Conservation (phyloP, 2,113 vertebrate genomes). For the Condylura cristata region DNA sequence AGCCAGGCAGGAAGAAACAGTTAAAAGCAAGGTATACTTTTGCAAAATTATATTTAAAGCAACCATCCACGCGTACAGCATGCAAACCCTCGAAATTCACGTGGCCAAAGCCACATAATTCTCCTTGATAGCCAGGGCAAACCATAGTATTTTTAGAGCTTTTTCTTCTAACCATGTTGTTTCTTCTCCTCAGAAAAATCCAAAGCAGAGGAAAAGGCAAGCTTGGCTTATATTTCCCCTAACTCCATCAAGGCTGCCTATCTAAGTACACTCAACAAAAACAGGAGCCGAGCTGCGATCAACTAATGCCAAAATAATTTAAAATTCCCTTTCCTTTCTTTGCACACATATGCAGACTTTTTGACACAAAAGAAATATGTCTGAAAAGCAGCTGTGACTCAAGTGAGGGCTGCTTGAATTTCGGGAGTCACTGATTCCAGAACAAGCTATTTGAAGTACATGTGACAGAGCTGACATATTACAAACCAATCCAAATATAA, state of each 20-base stretch:
- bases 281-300: not conserved
- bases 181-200: not conserved
- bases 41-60: conserved; percentile 43
- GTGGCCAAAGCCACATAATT: conserved; percentile 27
- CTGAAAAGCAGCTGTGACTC: conserved; percentile 23
- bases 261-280: conserved; percentile 4
- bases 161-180: conserved; percentile 50
- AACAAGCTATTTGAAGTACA: conserved; percentile 19
- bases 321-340: conserved; percentile 52
- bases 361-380: conserved; percentile 20
- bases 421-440: not conserved
- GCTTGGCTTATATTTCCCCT: not conserved
- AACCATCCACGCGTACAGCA: not conserved
- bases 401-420: not conserved
- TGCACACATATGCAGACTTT: not conserved
- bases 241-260: not conserved
- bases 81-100: conserved; percentile 11
- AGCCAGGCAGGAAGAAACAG: not conserved
- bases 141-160: conserved; percentile 27
- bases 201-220: conserved; percentile 15
- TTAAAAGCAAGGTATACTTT: conserved; percentile 15
- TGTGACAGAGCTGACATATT: not conserved
- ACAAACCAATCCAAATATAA: not conserved
- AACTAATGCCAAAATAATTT: conserved; percentile 41
- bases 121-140: conserved; percentile 32